A percentile compares a stretch with the other conserved stretches of the same genome.
phyloP scores from a whole-genome alignment of 2,888 invertebrate genomes.

The Nematopogon swammerdamellus region DNA sequence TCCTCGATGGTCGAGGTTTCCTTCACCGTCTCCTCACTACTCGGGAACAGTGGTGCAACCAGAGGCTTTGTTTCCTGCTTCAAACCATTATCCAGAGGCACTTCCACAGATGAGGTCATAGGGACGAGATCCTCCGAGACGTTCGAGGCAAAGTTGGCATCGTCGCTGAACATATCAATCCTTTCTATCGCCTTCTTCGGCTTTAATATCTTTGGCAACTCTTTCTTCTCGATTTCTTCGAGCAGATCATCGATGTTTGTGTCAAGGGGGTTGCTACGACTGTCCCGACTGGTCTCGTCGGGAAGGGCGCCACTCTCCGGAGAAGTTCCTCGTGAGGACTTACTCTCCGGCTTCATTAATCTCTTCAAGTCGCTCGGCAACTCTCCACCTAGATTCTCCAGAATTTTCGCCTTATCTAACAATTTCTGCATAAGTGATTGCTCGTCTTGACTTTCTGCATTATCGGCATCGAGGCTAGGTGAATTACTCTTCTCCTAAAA shows the following conservation, averaged over 20 bases:
- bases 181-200: conserved; percentile 18
- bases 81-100: no score
- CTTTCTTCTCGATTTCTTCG: conserved; percentile 41
- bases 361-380: conserved; percentile 45
- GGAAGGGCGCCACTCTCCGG: conserved; percentile 14
- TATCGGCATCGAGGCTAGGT: conserved; percentile 12
- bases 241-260: conserved; percentile 33
- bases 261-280: conserved; percentile 11
- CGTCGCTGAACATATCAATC: conserved; percentile 21
- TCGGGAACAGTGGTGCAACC: conserved; percentile 22
- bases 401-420: conserved; percentile 46
- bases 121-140: conserved; percentile 19
- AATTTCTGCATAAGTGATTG: conserved; percentile 29
- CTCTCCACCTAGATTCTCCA: conserved; percentile 53
- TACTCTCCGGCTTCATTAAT: conserved; percentile 29
- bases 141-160: conserved; percentile 18
- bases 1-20: conserved; percentile 6
- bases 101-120: no score
- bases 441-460: conserved; percentile 37
- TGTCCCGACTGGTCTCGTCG: conserved; percentile 18
- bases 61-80: conserved; percentile 3
- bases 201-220: conserved; percentile 25
- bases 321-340: conserved; percentile 20
- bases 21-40: conserved; percentile 20
- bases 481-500: background rate